A percentile compares a stretch with the other conserved stretches of the same genome.
phyloP scores from a whole-genome alignment of 2,797 vertebrate species.

The Mallotus villosus region DNA sequence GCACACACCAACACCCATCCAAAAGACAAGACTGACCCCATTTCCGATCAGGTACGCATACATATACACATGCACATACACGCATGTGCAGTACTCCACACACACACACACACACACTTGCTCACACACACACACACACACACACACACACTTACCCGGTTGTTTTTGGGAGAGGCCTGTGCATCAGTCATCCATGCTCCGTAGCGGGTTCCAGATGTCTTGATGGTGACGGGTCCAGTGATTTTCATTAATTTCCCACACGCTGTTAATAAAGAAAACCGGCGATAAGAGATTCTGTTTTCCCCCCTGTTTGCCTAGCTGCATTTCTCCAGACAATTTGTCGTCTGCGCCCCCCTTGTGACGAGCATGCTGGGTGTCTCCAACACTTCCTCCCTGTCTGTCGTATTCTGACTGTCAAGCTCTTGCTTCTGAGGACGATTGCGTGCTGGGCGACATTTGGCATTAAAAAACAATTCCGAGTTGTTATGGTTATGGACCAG shows the following conservation, averaged over 20 bases:
- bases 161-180: constrained; percentile 87
- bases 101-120: constrained; percentile 39
- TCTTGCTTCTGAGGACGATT: too few relatives aligned
- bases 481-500: not conserved
- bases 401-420: too few relatives aligned
- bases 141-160: constrained; percentile 80
- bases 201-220: constrained; percentile 97
- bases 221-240: constrained; percentile 92
- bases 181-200: constrained; percentile 99
- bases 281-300: constrained; percentile 65
- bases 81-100: too few relatives aligned
- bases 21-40: too few relatives aligned
- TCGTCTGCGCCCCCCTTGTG: constrained; percentile 62
- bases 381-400: too few relatives aligned
- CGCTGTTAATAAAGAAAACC: constrained; percentile 85
- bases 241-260: constrained; percentile 99
- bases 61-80: constrained; percentile 6
- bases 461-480: too few relatives aligned
- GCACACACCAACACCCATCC: too few relatives aligned
- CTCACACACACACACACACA: constrained; percentile 22
- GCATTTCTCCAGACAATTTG: constrained; percentile 75
- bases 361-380: constrained; percentile 25
- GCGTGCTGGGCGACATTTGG: too few relatives aligned
- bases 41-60: too few relatives aligned
- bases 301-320: constrained; percentile 57